These are phyloP conservation scores for Carpatolechia fugitivella DNA, from an alignment of 2,888 invertebrate genomes.

Conservation along the genomic window DNA sequence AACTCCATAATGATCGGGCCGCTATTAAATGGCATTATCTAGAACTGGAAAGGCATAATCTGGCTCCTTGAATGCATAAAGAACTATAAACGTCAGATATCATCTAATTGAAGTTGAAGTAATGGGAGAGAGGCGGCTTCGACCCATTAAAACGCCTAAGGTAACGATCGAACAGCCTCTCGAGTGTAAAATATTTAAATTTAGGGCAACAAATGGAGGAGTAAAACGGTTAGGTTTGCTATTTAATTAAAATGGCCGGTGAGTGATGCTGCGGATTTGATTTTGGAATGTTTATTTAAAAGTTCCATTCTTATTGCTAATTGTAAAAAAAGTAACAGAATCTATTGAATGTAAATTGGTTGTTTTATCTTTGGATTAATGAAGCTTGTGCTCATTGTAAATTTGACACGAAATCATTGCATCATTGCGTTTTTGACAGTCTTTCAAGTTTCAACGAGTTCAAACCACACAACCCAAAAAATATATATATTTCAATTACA, in stretches of 20 bases:
- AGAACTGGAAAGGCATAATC: conserved; percentile 65
- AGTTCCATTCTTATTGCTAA: not conserved
- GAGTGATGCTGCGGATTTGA: conserved; percentile 34
- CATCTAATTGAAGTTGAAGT: conserved; percentile 74
- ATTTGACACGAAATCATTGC: too few species aligned
- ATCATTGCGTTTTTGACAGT: too few species aligned
- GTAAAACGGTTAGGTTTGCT: conserved; percentile 37
- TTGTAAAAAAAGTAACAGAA: not conserved
- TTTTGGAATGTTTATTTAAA: conserved; percentile 23
- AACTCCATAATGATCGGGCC: conserved; percentile 70
- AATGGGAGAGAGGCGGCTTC: conserved; percentile 44
- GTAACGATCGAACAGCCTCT: conserved; percentile 60
- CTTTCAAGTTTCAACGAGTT: too few species aligned
- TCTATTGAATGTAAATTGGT: too few species aligned
- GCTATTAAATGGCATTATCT: conserved; percentile 71
- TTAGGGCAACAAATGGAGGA: conserved; percentile 55
- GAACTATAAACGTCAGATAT: conserved; percentile 77
- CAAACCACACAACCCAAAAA: too few species aligned
- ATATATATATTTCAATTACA: too few species aligned
- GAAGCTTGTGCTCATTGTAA: too few species aligned
- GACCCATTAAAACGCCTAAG: conserved; percentile 64
- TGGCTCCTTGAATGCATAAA: conserved; percentile 71
- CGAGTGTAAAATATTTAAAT: conserved; percentile 65
- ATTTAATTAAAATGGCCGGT: conserved; percentile 56
- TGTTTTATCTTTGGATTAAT: too few species aligned